A percentile compares a stretch with the other conserved stretches of the same genome.
These are phyloP conservation scores for Scomberomorus guttatus DNA, from an alignment of 2,797 vertebrate genomes.

Conservation along the genomic window DNA sequence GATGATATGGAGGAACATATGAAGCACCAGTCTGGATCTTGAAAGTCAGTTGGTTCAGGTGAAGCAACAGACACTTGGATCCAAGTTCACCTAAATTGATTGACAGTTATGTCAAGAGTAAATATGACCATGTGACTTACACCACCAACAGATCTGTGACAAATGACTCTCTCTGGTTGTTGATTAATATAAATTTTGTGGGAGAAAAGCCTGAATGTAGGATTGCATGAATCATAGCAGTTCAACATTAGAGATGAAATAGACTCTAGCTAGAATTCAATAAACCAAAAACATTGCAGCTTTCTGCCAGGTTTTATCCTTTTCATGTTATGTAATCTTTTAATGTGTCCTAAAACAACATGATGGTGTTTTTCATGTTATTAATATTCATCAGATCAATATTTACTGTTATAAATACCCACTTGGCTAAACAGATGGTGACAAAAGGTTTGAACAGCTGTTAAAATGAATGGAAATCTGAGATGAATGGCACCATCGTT, in stretches of 20 bases:
- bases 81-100: neutral
- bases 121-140: neutral
- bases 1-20: neutral
- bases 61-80: neutral
- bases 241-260: neutral
- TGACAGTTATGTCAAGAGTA: neutral
- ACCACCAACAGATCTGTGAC: neutral
- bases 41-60: neutral
- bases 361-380: neutral
- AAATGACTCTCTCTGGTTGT: neutral
- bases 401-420: conserved; percentile 5
- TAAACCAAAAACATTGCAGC: neutral
- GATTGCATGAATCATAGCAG: neutral
- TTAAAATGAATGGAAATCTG: conserved; percentile 4
- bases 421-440: neutral
- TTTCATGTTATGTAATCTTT: neutral
- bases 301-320: neutral
- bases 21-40: neutral
- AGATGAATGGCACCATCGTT: neutral
- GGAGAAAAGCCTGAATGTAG: neutral
- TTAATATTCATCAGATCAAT: conserved; percentile 4
- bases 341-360: neutral
- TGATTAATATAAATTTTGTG: neutral
- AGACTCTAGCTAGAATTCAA: neutral
- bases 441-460: neutral